phyloP scores from a whole-genome alignment of 2,113 vertebrate species.

The Agelaius phoeniceus region DNA sequence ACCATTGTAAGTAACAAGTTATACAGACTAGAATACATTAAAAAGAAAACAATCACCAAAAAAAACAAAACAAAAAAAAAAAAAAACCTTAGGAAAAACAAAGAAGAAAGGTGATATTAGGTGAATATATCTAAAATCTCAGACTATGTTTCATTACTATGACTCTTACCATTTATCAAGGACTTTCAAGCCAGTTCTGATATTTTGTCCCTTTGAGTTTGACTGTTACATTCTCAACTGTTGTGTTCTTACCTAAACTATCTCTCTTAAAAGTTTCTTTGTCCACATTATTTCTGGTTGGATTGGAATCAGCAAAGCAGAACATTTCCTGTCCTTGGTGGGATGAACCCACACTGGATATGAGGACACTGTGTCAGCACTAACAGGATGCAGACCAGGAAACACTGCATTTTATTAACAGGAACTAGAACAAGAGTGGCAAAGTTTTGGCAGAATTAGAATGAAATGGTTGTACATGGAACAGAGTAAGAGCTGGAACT shows the following conservation, averaged over 20 bases:
- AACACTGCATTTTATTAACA: constrained; percentile 7
- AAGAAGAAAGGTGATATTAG: neutral
- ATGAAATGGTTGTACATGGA: neutral
- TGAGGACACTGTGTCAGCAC: neutral
- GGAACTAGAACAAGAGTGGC: neutral
- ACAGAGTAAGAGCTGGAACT: neutral
- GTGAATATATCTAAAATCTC: neutral
- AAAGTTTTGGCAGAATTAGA: constrained; percentile 12
- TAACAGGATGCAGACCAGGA: constrained; percentile 42
- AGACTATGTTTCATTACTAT: neutral
- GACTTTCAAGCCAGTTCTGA: neutral
- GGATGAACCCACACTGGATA: neutral
- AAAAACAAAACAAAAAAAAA: neutral
- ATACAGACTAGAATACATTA: neutral
- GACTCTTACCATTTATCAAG: neutral
- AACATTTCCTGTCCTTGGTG: constrained; percentile 30
- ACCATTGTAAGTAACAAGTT: neutral
- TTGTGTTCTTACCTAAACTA: neutral
- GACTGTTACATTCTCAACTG: neutral
- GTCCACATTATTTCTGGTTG: neutral
- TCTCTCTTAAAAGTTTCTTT: neutral
- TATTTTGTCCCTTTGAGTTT: neutral
- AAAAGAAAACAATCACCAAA: neutral
- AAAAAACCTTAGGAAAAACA: neutral
- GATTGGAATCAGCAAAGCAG: constrained; percentile 33